A percentile compares a stretch with the other conserved stretches of the same genome.
Conservation (phyloP, 92 coral and sea anemone species). For the Siderastrea siderea region DNA sequence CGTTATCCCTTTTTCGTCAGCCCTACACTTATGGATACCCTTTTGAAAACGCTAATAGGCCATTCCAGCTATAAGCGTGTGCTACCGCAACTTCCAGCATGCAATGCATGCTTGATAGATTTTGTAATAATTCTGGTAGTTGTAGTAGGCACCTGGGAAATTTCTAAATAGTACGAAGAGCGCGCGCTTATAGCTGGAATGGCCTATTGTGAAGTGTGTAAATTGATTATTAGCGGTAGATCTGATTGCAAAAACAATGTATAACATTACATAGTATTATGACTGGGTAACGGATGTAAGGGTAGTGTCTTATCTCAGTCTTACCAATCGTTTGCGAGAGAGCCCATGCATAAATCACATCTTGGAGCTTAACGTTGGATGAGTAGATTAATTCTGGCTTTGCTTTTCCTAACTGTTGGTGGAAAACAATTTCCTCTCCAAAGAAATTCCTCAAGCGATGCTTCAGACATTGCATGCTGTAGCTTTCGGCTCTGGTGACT, state of each 20-base stretch:
- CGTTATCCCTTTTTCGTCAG: not conserved
- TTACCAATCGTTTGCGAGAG: slow-evolving; percentile 1
- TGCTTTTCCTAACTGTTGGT: slow-evolving; percentile 31
- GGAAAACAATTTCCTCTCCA: too few species aligned
- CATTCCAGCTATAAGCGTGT: too few species aligned
- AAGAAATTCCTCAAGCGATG: slow-evolving; percentile 22
- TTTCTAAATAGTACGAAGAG: too few species aligned
- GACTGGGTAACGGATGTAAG: not conserved
- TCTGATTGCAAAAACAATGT: not conserved
- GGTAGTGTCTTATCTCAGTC: not conserved
- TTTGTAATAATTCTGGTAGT: too few species aligned
- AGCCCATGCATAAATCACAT: slow-evolving; percentile 42
- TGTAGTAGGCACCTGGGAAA: too few species aligned
- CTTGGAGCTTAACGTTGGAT: slow-evolving; percentile 31
- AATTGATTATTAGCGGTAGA: too few species aligned
- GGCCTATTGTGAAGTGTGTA: too few species aligned
- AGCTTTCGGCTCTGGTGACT: slow-evolving; percentile 19
- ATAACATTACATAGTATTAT: not conserved
- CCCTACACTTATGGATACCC: too few species aligned
- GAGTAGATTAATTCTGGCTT: slow-evolving; percentile 32
- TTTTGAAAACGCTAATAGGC: too few species aligned
- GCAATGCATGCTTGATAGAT: too few species aligned
- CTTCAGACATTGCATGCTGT: slow-evolving; percentile 18
- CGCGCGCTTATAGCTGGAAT: too few species aligned
- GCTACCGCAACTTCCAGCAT: too few species aligned